Evolutionary conservation across 2,888 invertebrate species (phyloP), one percentile per base, ranked within the genome.

Genomic region (Meloe dianella): DNA sequence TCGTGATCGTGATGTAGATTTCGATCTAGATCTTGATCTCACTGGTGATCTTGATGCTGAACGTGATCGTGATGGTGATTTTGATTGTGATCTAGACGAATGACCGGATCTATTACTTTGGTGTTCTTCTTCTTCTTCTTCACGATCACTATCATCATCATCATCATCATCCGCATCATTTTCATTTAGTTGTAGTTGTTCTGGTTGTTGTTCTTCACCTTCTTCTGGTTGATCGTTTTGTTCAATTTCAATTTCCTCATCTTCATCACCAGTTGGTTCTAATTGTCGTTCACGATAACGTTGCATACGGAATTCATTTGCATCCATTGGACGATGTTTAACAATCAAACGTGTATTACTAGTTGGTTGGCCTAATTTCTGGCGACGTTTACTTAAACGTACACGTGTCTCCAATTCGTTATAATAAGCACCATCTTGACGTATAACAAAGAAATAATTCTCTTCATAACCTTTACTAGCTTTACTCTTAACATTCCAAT

Each of bases 401-500:
- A 98, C 98, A 64, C 97, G 91, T 0, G 97, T 97, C 84, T 98
- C 97, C 74, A 98, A 80, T 84, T 97, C 97, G 84, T 97, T 95
- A 84, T 97, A 98, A 84, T 92, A 98, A 6, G 97, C 94, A 51
- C 93, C 93, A 81, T 95, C 94, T 73, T 92, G 91, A 66, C 97
- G 89, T 73, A 96, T 90, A 66, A 97, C 95, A 84, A 98, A 91
- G 86, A 97, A 98, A 82, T 97, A 98, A 82, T 97, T 98, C 84
- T 98, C 98, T 83, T 98, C 97, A 78, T 97, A 97, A 41, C 96
- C 84, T 73, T 83, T 83, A 71, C 83, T 83, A 1, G 84, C 83
- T 74, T 98, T 98, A 83, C 96, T 98, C 84, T 98, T 98, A 22
- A 98, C 98, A 80, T 97, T 98, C 98, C 98, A 99, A 82, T 97